phyloP scores from a whole-genome alignment of 1,140 invertebrate species.

The Drosophila trapezifrons region DNA sequence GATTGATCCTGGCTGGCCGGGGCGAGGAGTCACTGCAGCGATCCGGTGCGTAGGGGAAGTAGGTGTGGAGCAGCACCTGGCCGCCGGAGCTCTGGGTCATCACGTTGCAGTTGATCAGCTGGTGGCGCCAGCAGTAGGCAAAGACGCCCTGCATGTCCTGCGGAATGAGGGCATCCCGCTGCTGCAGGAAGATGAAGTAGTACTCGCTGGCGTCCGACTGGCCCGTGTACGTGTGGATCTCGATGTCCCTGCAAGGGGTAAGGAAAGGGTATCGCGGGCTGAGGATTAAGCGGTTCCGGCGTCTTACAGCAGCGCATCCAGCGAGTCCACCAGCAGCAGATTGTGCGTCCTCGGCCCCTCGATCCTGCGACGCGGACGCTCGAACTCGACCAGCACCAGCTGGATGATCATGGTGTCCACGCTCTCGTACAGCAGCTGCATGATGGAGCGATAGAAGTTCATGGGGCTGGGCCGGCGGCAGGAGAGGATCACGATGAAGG shows the following conservation, averaged over 20 bases:
- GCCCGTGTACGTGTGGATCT: slow-evolving; percentile 47
- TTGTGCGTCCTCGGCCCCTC: slow-evolving; percentile 44
- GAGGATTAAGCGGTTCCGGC: too few relatives aligned
- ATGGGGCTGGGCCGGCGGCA: slow-evolving; percentile 58
- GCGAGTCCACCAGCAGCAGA: slow-evolving; percentile 57
- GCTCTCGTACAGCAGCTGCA: slow-evolving; percentile 66
- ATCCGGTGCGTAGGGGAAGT: slow-evolving; percentile 51
- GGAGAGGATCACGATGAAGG: slow-evolving; percentile 60
- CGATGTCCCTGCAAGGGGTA: slow-evolving; percentile 61
- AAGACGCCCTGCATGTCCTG: slow-evolving; percentile 61
- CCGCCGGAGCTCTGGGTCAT: slow-evolving; percentile 57
- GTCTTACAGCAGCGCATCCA: slow-evolving; percentile 42
- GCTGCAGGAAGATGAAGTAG: slow-evolving; percentile 68
- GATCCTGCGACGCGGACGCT: slow-evolving; percentile 18
- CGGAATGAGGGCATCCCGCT: slow-evolving; percentile 40
- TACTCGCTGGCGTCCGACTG: slow-evolving; percentile 55
- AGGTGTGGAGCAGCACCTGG: slow-evolving; percentile 57
- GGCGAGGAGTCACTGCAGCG: slow-evolving; percentile 18
- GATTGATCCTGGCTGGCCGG: slow-evolving; percentile 40
- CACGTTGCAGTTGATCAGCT: slow-evolving; percentile 67
- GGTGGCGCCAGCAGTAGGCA: slow-evolving; percentile 65
- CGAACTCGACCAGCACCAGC: slow-evolving; percentile 46
- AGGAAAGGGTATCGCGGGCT: too few relatives aligned
- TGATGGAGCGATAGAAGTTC: slow-evolving; percentile 64
- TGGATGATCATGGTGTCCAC: slow-evolving; percentile 64